Base-by-base conservation (phyloP, 2,888 invertebrate species). In the Andrena marginata region DNA sequence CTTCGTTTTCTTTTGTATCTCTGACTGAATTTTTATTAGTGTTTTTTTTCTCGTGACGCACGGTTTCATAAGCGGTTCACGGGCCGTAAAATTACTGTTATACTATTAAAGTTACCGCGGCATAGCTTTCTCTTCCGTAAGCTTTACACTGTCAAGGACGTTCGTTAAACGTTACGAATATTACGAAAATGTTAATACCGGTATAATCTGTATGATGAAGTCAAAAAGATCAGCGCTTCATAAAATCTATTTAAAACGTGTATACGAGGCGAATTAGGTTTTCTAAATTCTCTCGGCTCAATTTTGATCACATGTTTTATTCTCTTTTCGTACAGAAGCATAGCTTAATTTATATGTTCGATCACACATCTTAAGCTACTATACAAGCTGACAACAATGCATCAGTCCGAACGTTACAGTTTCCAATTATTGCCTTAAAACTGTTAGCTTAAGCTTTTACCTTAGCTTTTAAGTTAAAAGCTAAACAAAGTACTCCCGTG, bases 41-140 rank as follows among this genome's bases (percentile, higher is more conserved):
- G 67, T 31, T 51, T 10, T 29, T 29, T 62, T 49, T 42, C 20
- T 33, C 20, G 8, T 26, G 49, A 69, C 23, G 16, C 31, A 42
- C 51, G 2, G 26, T 67, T 42, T 63, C 48, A 20, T n/a, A 54
- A 67, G 31, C 35, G n/a, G 16, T 54, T 8, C 23, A 13, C 31
- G 60, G 48, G n/a, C 64, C 59, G 10, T 49, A 56, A 64, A 78
- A 65, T 78, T 68, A 68, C 29, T 70, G 42, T 64, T 51, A 49
- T 72, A 56, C 16, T 10, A 49, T 56, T n/a, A 63, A 68, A 51
- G 13, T 78, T 67, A 71, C 33, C 26, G 16, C 49, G n/a, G 7
- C 8, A 4, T 3, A n/a, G 13, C 62, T 79, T 81, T 79, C 70
- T 62, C 70, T 70, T 79, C 33, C 29, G 60, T 49, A 56, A 80